A percentile compares a stretch with the other conserved stretches of the same genome.
Evolutionary conservation across 2,888 invertebrate species (phyloP).

Genomic region (Ryuthela nishihirai): DNA sequence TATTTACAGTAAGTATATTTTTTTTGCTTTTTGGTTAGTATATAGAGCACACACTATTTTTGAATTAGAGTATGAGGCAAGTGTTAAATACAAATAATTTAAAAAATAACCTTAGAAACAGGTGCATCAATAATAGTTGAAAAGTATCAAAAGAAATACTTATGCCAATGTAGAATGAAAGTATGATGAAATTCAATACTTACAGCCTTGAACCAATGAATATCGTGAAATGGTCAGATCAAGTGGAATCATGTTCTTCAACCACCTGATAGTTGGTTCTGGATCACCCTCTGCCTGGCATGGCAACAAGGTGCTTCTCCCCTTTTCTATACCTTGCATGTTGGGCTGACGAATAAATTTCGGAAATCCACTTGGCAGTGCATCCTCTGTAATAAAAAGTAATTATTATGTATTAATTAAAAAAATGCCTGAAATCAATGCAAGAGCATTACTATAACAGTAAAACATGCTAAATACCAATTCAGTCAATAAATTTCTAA

Average conservation of each 20-base stretch:
- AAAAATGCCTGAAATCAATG: neutral
- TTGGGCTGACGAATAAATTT: constrained; percentile 79
- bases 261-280: constrained; percentile 79
- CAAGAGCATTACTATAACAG: neutral
- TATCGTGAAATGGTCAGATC: constrained; percentile 78
- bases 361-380: constrained; percentile 89
- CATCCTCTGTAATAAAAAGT: constrained; percentile 64
- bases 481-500: too few species aligned
- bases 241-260: constrained; percentile 86
- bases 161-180: too few species aligned
- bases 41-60: too few species aligned
- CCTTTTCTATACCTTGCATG: constrained; percentile 93
- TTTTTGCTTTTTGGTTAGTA: too few species aligned
- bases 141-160: too few species aligned
- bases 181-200: too few species aligned
- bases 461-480: too few species aligned
- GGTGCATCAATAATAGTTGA: too few species aligned
- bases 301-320: constrained; percentile 80
- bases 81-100: too few species aligned
- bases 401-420: constrained; percentile 2
- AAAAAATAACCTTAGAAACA: too few species aligned
- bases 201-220: constrained; percentile 73
- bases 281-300: constrained; percentile 86
- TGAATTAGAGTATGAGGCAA: too few species aligned
- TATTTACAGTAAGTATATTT: too few species aligned